These are phyloP conservation scores for Nanorana parkeri DNA, from an alignment of 2,113 vertebrate species.

Conservation along the genomic window DNA sequence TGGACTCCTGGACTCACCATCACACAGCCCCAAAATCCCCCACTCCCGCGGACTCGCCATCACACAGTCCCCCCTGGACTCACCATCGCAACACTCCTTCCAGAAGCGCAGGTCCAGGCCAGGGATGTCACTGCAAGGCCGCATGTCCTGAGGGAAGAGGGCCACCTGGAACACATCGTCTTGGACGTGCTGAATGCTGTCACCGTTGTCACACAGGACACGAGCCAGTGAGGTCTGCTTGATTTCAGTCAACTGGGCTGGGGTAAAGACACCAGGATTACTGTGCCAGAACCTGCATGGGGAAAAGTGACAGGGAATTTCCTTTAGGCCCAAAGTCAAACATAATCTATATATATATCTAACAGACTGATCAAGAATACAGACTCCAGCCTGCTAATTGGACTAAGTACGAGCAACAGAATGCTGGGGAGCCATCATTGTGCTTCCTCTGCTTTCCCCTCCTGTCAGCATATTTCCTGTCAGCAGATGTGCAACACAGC, in stretches of 20 bases:
- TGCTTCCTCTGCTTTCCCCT: too few species aligned
- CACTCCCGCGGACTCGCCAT: too few species aligned
- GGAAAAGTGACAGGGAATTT: not conserved
- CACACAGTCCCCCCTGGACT: not conserved
- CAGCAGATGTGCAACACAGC: not conserved
- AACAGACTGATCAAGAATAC: too few species aligned
- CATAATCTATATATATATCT: too few species aligned
- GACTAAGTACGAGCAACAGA: too few species aligned
- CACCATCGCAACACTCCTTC: constrained; percentile 75
- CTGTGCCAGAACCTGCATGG: constrained; percentile 73
- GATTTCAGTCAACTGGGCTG: constrained; percentile 68
- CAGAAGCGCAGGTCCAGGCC: constrained; percentile 68
- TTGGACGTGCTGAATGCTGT: constrained; percentile 71
- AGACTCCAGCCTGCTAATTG: too few species aligned
- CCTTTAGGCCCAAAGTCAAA: too few species aligned
- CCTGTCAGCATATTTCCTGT: not conserved
- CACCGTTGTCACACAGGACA: constrained; percentile 74
- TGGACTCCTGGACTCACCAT: too few species aligned
- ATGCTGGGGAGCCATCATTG: too few species aligned
- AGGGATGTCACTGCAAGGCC: constrained; percentile 65
- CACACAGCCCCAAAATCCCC: too few species aligned
- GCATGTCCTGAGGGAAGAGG: constrained; percentile 68
- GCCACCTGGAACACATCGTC: constrained; percentile 70
- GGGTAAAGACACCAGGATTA: constrained; percentile 69
- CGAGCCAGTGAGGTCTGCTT: constrained; percentile 70